Evolutionary conservation across 2,113 vertebrate species (phyloP), one percentile per base, ranked within the genome.

Genomic region (Petrocephalus zakoni): DNA sequence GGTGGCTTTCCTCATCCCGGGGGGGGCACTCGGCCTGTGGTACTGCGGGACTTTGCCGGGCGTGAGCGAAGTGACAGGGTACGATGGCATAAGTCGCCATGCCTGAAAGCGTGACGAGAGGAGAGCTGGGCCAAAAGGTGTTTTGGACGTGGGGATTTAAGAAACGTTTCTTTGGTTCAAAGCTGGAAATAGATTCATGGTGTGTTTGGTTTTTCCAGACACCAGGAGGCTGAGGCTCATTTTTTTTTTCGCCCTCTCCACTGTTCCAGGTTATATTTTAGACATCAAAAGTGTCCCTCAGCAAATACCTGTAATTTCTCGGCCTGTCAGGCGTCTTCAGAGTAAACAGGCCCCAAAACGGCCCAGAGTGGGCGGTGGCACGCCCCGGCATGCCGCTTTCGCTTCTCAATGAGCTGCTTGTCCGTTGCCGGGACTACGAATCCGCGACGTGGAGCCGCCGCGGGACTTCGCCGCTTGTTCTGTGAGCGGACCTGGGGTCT

Each of bases 241-340:
- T 88, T 88, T 64, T 51, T 52, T 58, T 19, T 85, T 85, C 37
- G 22, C 49, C 29, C 17, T n/a, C 25, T 25, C 51, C 25, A 19
- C 13, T 25, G n/a, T 15, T 88, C 47, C 87, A 25, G 37, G 49
- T 78, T 87, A 29, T 52, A 88, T 88, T 88, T 88, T 72, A 91
- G 90, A 89, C 51, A 85, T 90, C 89, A 88, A 88, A 89, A 82
- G 88, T 49, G 51, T 47, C 47, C 52, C 25, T 89, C n/a, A 37
- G 78, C 88, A 87, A 83, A 89, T 83, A 82, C 46, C 37, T 89
- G 88, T 88, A 86, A 86, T 82, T 90, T 56, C 61, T 90, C 22
- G 37, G 49, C 84, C 52, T 89, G 85, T 87, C 58, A 85, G 58
- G 46, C 68, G 19, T 90, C 55, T 72, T 75, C 56, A 34, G 58